Conservation (phyloP, 2,113 vertebrate genomes). For the Engraulis encrasicolus region DNA sequence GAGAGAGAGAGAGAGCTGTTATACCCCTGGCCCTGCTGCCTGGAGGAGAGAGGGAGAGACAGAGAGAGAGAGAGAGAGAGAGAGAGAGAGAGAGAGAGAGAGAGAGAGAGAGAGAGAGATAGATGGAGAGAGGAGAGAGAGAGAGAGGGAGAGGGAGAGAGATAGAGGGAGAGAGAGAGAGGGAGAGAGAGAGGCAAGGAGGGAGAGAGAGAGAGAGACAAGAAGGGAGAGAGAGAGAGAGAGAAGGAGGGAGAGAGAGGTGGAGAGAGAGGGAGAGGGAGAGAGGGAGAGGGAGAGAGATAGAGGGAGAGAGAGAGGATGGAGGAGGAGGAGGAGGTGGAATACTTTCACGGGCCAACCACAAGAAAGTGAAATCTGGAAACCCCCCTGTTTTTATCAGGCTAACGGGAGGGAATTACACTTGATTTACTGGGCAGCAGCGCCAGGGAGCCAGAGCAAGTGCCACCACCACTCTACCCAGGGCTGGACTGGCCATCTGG, state of each 20-base stretch:
- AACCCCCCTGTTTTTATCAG: slow-evolving; percentile 44
- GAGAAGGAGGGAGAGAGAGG: slow-evolving; percentile 23
- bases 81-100: neutral
- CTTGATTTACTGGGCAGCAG: slow-evolving; percentile 38
- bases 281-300: slow-evolving; percentile 14
- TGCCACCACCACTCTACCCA: slow-evolving; percentile 14
- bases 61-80: slow-evolving; percentile 36
- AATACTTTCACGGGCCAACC: slow-evolving; percentile 42
- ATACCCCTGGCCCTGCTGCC: no score
- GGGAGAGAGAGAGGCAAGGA: no score
- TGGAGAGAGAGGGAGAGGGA: neutral
- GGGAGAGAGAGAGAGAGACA: slow-evolving; percentile 3
- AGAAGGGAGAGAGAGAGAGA: slow-evolving; percentile 9
- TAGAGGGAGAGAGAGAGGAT: slow-evolving; percentile 10
- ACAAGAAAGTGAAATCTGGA: slow-evolving; percentile 53
- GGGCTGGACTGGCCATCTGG: no score
- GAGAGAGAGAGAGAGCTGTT: slow-evolving; percentile 30
- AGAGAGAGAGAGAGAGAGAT: slow-evolving; percentile 31
- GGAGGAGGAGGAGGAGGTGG: slow-evolving; percentile 29
- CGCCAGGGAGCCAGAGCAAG: slow-evolving; percentile 31
- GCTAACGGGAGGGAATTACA: slow-evolving; percentile 19
- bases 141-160: neutral
- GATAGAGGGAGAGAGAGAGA: no score
- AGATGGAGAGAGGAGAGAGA: neutral
- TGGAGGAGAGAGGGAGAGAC: no score